Base-by-base conservation (phyloP, 2,888 invertebrate species). In the Camptogramma bilineatum region DNA sequence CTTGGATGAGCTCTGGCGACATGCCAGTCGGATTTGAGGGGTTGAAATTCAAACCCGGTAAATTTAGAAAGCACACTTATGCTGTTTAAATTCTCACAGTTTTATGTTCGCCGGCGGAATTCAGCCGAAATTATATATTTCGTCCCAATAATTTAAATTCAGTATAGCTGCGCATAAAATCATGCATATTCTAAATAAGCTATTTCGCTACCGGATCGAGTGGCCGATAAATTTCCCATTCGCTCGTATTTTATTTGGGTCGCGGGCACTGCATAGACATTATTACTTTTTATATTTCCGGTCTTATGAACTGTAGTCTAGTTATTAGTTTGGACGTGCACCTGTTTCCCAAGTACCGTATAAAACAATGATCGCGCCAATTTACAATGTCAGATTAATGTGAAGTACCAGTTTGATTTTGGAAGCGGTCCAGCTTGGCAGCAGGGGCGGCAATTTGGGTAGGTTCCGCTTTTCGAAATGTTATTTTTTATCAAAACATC, bases 351-450 rank as follows among this genome's bases (percentile, higher is more conserved):
- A 8, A 24, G 34, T 34, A 52, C 34, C n/a, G 73, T 77, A 80
- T 83, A 76, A 81, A 80, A 81, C 78, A 79, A 81, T 82, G 83
- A 85, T 82, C 80, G 76, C 55, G 70, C 81, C 82, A 82, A 84
- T 83, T 83, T 79, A 79, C 78, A 74, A 71, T 72, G 81, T 72
- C 74, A 77, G 83, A 83, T 83, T 79, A 81, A 83, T 77, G 79
- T 74, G 75, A 78, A 79, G 71, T 78, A 73, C 70, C 71, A 68
- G 72, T 78, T 79, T 81, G 81, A 83, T 80, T 79, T 81, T 86
- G 86, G 86, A 81, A 69, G 63, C 60, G 69, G 64, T 84, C 86
- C 86, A 86, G 79, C 71, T 86, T 86, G 86, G 86, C 86, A 86
- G 77, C 82, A 76, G 74, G 71, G 77, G 79, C 79, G 73, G 78